Percentiles rank a stretch among this genome's conserved stretches.
These are phyloP conservation scores for Thymelicus acteon DNA, from an alignment of 2,888 invertebrate genomes.

Conservation along the genomic window DNA sequence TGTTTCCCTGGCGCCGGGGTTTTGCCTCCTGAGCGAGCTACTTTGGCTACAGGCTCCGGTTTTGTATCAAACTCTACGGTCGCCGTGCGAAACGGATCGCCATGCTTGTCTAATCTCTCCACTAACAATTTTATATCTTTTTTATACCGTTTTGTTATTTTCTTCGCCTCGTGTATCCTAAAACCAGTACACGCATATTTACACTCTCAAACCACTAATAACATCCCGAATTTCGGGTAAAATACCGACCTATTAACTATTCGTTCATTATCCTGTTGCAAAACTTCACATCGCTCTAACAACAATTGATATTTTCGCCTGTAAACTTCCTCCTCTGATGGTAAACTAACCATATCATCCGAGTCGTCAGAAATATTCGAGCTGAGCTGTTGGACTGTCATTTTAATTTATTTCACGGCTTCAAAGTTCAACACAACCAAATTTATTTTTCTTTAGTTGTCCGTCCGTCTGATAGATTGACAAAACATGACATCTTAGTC, in stretches of 20 bases:
- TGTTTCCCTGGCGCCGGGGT: conserved; percentile 59
- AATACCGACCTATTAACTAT: conserved; percentile 86
- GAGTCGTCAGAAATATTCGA: conserved; percentile 84
- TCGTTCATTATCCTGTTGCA: conserved; percentile 91
- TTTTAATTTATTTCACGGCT: conserved; percentile 83
- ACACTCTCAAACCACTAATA: conserved; percentile 41
- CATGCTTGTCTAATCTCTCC: conserved; percentile 88
- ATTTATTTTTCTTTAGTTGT: conserved; percentile 71
- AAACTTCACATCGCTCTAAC: conserved; percentile 89
- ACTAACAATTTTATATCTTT: conserved; percentile 89
- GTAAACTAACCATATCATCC: conserved; percentile 83
- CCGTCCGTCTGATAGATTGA: conserved; percentile 20
- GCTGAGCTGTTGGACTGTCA: conserved; percentile 83
- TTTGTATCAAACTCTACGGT: conserved; percentile 84
- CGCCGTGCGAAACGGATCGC: conserved; percentile 88
- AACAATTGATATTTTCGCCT: conserved; percentile 90
- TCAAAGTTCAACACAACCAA: conserved; percentile 76
- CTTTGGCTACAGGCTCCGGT: conserved; percentile 59
- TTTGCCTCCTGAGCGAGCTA: conserved; percentile 59
- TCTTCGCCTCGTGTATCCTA: conserved; percentile 89
- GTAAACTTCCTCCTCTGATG: conserved; percentile 87
- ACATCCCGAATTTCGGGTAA: conserved; percentile 44
- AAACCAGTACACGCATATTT: conserved; percentile 51
- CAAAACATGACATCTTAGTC: conserved; percentile 5
- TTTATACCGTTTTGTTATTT: conserved; percentile 87